Evolutionary conservation across 2,888 invertebrate species (phyloP).

Genomic region (Embidobia sp.): DNA sequence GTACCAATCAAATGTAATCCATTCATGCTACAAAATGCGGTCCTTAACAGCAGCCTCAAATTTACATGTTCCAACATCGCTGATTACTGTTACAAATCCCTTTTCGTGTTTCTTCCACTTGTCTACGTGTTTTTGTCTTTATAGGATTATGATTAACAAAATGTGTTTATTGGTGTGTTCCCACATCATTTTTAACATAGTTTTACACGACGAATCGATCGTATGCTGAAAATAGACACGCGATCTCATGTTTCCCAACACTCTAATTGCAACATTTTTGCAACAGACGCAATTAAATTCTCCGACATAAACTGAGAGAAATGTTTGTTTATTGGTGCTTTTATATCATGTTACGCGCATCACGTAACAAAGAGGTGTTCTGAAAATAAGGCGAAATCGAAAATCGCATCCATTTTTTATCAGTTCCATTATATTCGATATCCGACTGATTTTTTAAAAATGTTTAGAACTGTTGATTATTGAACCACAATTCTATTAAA

Average conservation of each 20-base stretch:
- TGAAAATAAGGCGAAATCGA: too few relatives aligned
- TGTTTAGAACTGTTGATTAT: too few relatives aligned
- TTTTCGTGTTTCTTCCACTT: constrained; percentile 14
- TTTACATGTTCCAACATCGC: constrained; percentile 18
- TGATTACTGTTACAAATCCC: constrained; percentile 3
- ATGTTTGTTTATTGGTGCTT: neutral
- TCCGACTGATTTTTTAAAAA: too few relatives aligned
- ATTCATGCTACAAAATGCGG: constrained; percentile 15
- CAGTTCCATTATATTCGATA: too few relatives aligned
- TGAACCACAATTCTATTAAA: too few relatives aligned
- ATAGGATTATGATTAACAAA: neutral
- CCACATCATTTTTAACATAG: neutral
- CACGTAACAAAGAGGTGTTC: too few relatives aligned
- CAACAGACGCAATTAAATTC: neutral
- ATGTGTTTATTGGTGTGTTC: constrained; percentile 3
- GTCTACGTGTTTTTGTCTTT: constrained; percentile 2
- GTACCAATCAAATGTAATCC: constrained; percentile 16
- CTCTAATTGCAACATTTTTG: neutral
- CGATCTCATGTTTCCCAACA: neutral
- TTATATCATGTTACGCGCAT: too few relatives aligned
- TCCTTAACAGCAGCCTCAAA: constrained; percentile 25
- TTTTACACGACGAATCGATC: neutral
- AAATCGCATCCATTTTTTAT: too few relatives aligned
- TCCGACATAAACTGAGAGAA: neutral
- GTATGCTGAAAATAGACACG: neutral